phyloP scores from a whole-genome alignment of 2,888 invertebrate genomes.

The Hydrotaea diabolus region DNA sequence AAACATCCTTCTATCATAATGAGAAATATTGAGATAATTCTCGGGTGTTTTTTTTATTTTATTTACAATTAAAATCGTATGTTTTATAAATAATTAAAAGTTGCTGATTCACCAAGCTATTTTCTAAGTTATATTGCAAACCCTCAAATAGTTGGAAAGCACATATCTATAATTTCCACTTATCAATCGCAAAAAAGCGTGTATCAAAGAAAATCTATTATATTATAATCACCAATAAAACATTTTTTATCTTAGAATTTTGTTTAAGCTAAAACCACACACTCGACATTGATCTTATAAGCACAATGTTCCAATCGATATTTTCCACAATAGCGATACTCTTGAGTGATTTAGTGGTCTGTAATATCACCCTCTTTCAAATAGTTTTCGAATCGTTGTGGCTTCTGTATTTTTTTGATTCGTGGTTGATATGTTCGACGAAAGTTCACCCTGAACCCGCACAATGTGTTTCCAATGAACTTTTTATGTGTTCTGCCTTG shows the following conservation, averaged over 20 bases:
- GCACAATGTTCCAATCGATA: neutral
- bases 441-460: conserved; percentile 34
- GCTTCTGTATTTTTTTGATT: neutral
- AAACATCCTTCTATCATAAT: too few species aligned
- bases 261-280: neutral
- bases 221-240: neutral
- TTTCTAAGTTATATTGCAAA: too few species aligned
- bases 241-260: neutral
- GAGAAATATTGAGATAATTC: too few species aligned
- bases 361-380: neutral
- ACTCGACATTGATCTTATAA: conserved; percentile 22
- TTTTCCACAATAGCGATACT: neutral
- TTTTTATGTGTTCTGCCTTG: conserved; percentile 43
- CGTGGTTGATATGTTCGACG: conserved; percentile 7
- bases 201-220: neutral
- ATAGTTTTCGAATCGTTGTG: neutral
- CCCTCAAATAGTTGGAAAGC: too few species aligned
- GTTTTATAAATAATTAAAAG: too few species aligned
- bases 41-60: too few species aligned
- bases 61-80: too few species aligned
- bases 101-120: too few species aligned
- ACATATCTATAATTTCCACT: too few species aligned
- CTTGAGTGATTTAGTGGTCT: conserved; percentile 14
- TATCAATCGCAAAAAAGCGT: neutral
- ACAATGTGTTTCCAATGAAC: conserved; percentile 31